Evolutionary conservation across 2,113 vertebrate genomes (phyloP), one percentile per base, ranked within the genome.

Genomic region (Phoxinus phoxinus): DNA sequence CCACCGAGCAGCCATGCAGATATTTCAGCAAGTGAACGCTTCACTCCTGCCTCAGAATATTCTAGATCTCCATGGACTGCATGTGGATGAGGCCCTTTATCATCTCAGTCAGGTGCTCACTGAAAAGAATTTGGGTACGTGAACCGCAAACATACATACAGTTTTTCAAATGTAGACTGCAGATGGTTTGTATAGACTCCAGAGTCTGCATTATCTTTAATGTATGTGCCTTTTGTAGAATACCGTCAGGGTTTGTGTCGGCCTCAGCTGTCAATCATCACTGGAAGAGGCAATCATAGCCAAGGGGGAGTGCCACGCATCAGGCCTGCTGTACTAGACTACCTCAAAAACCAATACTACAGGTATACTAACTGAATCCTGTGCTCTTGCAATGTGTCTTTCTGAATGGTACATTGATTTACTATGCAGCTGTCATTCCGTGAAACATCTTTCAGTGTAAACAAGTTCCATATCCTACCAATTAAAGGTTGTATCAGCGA

Each of bases 251-350:
- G 91, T 84, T 94, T 96, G 13, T 97, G 97, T 83, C 96, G 95
- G 90, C 94, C 97, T 1, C 96, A 96, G 91, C 96, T 99, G 65
- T 97, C 91, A 86, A 95, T 99, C 91, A 99, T 99, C 94, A 99
- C 98, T 83, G 98, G 98, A 92, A 97, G 96, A 95, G 98, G 98
- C 93, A 99, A 96, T 95, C 98, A 96, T 94, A 99, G 98, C 91
- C 97, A 97, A 90, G 97, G 98, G 93, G 97, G 98, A 79, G 95
- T 99, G 89, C 96, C 98, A 91, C 97, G 97, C 87, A 96, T 99
- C 93, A 97, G 97, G 88, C 97, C 97, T 84, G 97, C 97, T 1
- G 97, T 98, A 92, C 95, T 96, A 90, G 96, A 97, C 94, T 98
- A 97, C 95, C 97, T 99, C 94, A 96, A 92, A 91, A 97, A 91